These are phyloP conservation scores for Marasmarcha lunaedactyla DNA, from an alignment of 2,888 invertebrate genomes.

Conservation along the genomic window DNA sequence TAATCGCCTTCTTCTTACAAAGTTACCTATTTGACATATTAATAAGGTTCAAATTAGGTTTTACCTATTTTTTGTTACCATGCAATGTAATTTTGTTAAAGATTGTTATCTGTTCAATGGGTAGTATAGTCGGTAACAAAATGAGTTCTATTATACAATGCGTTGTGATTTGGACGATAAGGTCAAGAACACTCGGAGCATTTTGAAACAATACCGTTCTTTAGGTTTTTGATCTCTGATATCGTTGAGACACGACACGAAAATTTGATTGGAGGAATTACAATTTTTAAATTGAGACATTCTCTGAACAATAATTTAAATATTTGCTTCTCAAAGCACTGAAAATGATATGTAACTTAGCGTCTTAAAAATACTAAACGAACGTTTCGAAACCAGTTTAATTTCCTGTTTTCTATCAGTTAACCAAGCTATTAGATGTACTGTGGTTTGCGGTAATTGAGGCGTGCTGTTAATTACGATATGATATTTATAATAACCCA, in stretches of 20 bases:
- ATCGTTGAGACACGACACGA: not conserved
- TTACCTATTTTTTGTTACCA: conserved; percentile 36
- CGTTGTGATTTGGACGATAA: not conserved
- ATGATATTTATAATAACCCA: not conserved
- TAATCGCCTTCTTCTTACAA: too few species aligned
- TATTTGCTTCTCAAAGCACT: too few species aligned
- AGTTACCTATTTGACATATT: conserved; percentile 19
- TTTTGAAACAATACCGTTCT: not conserved
- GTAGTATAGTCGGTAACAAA: conserved; percentile 24
- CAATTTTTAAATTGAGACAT: too few species aligned
- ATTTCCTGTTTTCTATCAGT: not conserved
- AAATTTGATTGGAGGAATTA: too few species aligned
- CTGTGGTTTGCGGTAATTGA: not conserved
- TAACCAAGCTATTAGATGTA: not conserved
- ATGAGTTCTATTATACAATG: not conserved
- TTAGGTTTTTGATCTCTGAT: not conserved
- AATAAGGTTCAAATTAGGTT: conserved; percentile 38
- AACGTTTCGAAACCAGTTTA: not conserved
- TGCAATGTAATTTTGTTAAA: conserved; percentile 47
- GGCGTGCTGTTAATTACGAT: not conserved
- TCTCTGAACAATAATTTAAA: too few species aligned
- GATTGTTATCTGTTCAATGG: conserved; percentile 62
- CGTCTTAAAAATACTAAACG: too few species aligned
- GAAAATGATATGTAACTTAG: too few species aligned
- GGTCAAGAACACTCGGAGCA: not conserved